Conservation (phyloP, 2,113 vertebrate genomes). For the Varanus komodoensis region DNA sequence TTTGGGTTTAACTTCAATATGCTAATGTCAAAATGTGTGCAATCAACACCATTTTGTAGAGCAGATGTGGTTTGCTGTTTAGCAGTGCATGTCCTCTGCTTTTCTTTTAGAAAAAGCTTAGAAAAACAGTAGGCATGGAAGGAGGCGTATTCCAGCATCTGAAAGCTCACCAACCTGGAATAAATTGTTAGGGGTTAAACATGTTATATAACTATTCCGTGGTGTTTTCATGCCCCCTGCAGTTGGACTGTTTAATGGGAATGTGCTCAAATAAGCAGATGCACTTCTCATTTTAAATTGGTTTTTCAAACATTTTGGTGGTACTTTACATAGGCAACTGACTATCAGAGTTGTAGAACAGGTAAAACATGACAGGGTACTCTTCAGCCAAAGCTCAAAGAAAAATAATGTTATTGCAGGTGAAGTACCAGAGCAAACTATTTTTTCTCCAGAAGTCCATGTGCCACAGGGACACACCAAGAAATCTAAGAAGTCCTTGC, state of each 20-base stretch:
- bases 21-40: conserved; percentile 11
- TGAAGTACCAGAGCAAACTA: neutral
- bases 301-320: neutral
- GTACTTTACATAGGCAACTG: neutral
- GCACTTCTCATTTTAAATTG: neutral
- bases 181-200: neutral
- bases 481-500: neutral
- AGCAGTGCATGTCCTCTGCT: neutral
- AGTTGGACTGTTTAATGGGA: conserved; percentile 44
- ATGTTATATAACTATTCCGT: conserved; percentile 32
- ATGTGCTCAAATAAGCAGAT: conserved; percentile 4
- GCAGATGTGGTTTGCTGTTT: neutral
- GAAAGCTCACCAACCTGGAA: neutral
- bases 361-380: neutral
- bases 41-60: neutral
- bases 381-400: neutral
- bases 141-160: neutral
- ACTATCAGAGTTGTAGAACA: neutral
- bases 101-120: neutral
- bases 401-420: neutral
- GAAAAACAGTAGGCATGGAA: neutral
- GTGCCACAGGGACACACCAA: neutral
- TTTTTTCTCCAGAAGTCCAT: neutral
- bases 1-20: neutral
- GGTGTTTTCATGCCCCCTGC: conserved; percentile 70